phyloP scores from a whole-genome alignment of 2,888 invertebrate genomes.

The Calameuta filiformis region DNA sequence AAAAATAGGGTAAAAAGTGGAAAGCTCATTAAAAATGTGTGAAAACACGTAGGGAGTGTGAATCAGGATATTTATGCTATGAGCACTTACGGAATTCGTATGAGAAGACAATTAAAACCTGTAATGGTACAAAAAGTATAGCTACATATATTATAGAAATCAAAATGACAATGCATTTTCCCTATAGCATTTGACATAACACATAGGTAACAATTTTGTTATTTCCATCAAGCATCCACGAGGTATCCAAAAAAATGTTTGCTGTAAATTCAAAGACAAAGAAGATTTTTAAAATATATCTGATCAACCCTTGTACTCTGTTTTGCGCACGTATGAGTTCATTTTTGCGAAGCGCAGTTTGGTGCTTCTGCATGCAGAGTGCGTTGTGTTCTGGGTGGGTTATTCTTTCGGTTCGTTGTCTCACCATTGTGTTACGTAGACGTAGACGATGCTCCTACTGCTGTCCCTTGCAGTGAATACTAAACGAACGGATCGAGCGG shows the following conservation, averaged over 20 bases:
- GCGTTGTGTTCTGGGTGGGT: constrained; percentile 57
- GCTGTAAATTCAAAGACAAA: not conserved
- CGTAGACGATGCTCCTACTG: constrained; percentile 43
- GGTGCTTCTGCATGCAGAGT: constrained; percentile 47
- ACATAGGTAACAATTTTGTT: not conserved
- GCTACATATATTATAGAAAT: not conserved
- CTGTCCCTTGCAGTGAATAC: constrained; percentile 46
- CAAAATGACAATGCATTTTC: not conserved
- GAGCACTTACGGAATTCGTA: not conserved
- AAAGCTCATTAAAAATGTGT: not conserved
- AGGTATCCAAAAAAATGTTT: too few relatives aligned
- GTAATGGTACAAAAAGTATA: too few relatives aligned
- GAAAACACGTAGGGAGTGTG: not conserved
- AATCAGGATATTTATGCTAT: not conserved
- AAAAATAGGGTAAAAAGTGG: not conserved
- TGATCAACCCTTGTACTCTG: constrained; percentile 20
- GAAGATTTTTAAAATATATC: not conserved
- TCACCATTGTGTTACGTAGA: constrained; percentile 57
- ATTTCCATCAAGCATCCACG: not conserved
- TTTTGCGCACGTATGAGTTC: constrained; percentile 42
- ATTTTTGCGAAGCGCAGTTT: constrained; percentile 30
- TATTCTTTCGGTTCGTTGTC: constrained; percentile 62
- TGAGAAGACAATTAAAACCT: not conserved
- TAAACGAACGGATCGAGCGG: constrained; percentile 47
- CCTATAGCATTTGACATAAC: not conserved